Evolutionary conservation across 2,113 vertebrate species (phyloP), one percentile per base, ranked within the genome.

Genomic region (Gymnocephalus cernua): DNA sequence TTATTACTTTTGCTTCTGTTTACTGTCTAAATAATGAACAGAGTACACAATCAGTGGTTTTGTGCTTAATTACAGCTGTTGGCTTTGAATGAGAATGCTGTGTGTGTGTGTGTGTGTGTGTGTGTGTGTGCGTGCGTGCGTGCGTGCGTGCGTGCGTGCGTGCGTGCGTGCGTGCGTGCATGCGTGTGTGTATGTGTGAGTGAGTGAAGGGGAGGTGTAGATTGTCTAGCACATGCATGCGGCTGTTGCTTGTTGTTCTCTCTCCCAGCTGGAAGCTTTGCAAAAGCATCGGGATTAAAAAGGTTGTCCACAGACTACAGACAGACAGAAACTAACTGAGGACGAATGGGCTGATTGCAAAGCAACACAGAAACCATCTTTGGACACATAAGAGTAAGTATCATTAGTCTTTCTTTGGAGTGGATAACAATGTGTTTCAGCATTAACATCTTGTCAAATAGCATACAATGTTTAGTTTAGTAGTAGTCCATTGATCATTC

Each of bases 361-460:
- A 74, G 50, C 51, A 21, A 61, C 35, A 21, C 54, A 56, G 47
- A 79, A 56, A 68, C 67, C 21, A 75, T 48, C 67, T 6, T n/a
- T 50, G 75, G 57, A 79, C 74, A 51, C 38, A 6, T 32, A n/a
- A 79, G 16, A 50, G 89, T 93, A 35, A 92, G 89, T 90, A 79
- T 41, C 32, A 12, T n/a, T 65, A 58, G 12, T 77, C 41, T 64
- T 64, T 10, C 19, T 25, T 6, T 29, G 38, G 2, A 47, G 9
- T 56, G 6, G 45, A 65, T 70, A 15, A 13, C 54, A 79, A 71
- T 16, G 45, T 18, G 27, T 18, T 66, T 9, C 8, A 51, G 68
- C 16, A 23, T 23, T 1, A 41, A 21, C 25, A 67, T n/a, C 21
- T 62, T 77, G 15, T 32, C 4, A 50, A 68, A 50, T 1, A 23